Evolutionary conservation across 2,113 vertebrate genomes (phyloP).

Genomic region (Papio anubis): DNA sequence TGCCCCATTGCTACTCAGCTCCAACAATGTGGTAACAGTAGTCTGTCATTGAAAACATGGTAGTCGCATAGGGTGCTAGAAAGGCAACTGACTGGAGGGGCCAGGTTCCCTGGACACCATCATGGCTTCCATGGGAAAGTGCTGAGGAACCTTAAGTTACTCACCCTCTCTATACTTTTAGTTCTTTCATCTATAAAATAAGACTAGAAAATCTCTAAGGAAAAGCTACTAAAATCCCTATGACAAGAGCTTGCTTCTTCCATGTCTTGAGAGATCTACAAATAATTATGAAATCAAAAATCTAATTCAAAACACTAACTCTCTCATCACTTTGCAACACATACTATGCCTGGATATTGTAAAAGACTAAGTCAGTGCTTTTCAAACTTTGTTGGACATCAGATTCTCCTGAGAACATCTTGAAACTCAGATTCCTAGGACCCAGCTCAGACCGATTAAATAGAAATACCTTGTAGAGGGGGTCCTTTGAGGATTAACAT

Average conservation of each 20-base stretch:
- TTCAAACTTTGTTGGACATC: not conserved
- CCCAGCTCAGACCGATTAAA: not conserved
- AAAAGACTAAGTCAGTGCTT: not conserved
- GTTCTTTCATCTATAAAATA: not conserved
- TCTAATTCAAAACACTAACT: not conserved
- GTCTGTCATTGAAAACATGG: not conserved
- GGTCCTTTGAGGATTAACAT: not conserved
- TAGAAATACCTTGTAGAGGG: not conserved
- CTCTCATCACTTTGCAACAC: not conserved
- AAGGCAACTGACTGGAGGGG: not conserved
- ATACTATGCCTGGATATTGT: not conserved
- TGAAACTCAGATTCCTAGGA: constrained; percentile 15
- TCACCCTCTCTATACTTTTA: not conserved
- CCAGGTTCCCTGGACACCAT: not conserved
- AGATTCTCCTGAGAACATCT: constrained; percentile 1
- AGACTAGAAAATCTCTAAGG: not conserved
- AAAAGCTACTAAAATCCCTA: not conserved
- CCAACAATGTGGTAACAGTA: not conserved
- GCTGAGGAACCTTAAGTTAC: not conserved
- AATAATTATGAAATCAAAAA: constrained; percentile 32
- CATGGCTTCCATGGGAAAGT: not conserved
- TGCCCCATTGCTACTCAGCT: not conserved
- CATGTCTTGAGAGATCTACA: not conserved
- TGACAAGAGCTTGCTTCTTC: not conserved
- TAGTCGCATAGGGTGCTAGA: too few species aligned